Percentiles rank a stretch among this genome's conserved stretches.
These are phyloP conservation scores for Philopotamus ludificatus DNA, from an alignment of 1,140 invertebrate genomes.

Conservation along the genomic window DNA sequence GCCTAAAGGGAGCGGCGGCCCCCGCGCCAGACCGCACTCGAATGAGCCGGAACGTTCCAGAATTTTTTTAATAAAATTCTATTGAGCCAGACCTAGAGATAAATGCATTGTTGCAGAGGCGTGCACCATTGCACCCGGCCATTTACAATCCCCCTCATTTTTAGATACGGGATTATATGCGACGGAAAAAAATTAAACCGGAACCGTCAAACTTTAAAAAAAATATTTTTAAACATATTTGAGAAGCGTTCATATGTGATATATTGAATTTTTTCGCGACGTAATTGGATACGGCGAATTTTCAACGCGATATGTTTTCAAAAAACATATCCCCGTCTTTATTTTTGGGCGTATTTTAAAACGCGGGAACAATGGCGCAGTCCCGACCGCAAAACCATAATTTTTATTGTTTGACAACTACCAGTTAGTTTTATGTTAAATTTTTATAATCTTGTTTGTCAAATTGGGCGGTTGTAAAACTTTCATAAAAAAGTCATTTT, in stretches of 20 bases:
- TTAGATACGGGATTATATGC: neutral
- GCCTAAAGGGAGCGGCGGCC: constrained; percentile 11
- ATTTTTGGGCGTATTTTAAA: constrained; percentile 23
- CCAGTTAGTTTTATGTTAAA: constrained; percentile 40
- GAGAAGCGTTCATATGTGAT: no score
- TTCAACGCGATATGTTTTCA: constrained; percentile 14
- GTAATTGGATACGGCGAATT: neutral
- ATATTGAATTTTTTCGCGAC: no score
- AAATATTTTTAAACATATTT: no score
- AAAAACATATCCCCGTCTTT: no score
- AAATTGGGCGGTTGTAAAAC: no score
- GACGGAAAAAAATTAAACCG: no score
- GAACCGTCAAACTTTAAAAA: no score
- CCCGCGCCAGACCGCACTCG: constrained; percentile 10
- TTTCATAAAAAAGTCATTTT: no score
- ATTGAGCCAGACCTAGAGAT: constrained; percentile 4
- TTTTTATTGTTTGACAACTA: constrained; percentile 40
- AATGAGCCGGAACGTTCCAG: neutral
- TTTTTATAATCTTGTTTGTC: constrained; percentile 42
- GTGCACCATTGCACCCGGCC: constrained; percentile 2
- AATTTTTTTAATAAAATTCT: constrained; percentile 23
- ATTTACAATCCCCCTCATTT: constrained; percentile 14
- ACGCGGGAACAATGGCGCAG: constrained; percentile 22
- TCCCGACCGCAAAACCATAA: constrained; percentile 32
- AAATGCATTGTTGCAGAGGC: constrained; percentile 28